phyloP scores from a whole-genome alignment of 2,113 vertebrate species.

The Camelus bactrianus region DNA sequence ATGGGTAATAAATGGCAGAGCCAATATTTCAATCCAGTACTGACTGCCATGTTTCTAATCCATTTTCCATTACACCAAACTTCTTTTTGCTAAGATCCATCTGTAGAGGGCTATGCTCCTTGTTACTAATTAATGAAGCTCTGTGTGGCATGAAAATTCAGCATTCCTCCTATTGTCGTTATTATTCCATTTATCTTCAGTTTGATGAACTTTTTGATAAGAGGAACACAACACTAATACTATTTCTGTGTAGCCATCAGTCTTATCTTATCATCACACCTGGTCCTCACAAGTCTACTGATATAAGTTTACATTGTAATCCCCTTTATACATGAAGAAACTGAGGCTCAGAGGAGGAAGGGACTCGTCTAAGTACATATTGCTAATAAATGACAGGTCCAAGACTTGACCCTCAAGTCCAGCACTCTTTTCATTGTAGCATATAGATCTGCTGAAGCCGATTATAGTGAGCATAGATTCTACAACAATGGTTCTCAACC shows the following conservation, averaged over 20 bases:
- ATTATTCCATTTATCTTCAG: slow-evolving; percentile 41
- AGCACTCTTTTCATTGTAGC: not conserved
- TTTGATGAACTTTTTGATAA: slow-evolving; percentile 43
- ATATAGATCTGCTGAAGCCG: not conserved
- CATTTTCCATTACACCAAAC: not conserved
- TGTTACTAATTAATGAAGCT: slow-evolving; percentile 25
- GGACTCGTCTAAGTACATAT: not conserved
- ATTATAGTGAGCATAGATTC: not conserved
- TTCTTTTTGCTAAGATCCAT: not conserved
- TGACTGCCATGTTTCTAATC: not conserved
- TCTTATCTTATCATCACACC: not conserved
- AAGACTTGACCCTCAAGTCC: not conserved
- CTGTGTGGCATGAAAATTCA: slow-evolving; percentile 17
- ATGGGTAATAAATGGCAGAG: not conserved
- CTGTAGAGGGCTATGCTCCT: not conserved
- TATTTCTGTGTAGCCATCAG: not conserved
- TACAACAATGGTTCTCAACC: not conserved
- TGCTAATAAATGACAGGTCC: not conserved
- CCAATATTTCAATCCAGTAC: slow-evolving; percentile 31
- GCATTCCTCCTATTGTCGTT: slow-evolving; percentile 12
- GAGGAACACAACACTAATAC: not conserved
- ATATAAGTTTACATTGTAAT: slow-evolving; percentile 5
- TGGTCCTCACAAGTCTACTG: not conserved
- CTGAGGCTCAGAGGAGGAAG: not conserved
- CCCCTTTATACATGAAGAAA: slow-evolving; percentile 25